Base-by-base conservation (phyloP, 2,797 vertebrate genomes). In the Heteromormyrus szaboi region DNA sequence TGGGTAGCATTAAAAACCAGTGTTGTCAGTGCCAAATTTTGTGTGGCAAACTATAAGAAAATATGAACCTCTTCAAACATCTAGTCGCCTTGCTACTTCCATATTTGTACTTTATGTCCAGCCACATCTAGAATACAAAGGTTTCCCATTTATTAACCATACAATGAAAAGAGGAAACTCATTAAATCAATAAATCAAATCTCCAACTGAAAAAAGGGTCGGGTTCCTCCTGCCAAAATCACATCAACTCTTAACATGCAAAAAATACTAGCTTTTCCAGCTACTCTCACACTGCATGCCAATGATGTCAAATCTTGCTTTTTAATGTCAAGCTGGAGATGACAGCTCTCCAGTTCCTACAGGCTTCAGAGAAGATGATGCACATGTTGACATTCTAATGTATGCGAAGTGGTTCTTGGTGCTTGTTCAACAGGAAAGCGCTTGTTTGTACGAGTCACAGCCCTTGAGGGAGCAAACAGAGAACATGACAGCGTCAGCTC, bases 151-250 rank as follows among this genome's bases (percentile, higher is more conserved):
- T 84, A 46, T 84, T 29, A 51, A 50, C 83, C 50, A 51, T 7
- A 59, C 85, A 59, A 56, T 59, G 9, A 56, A 56, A 88, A 85
- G 84, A 22, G 53, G 88, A 56, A 89, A 68, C 56, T 33, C 8
- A 7, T 85, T 50, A n/a, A 84, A 62, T 33, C 48, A 88, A 17
- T 56, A 22, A 19, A 81, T 2, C 83, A 89, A 89, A 85, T 89
- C 22, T 51, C 53, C 4, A 88, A 48, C 88, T 51, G 81, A 68
- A 65, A 41, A 33, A 29, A 6, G 5, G 41, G 76, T 25, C 1
- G 1, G 14, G 12, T 50, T 85, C 81, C 88, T 46, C 83, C 65
- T 72, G 65, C 65, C 29, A 72, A 72, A 72, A 72, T 72, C 25
- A 72, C 29, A 51, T 7, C 5, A 11, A 11, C 54, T 68, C 76